Evolutionary conservation across 2,888 invertebrate species (phyloP), one percentile per base, ranked within the genome.

Genomic region (Drosophila hamatofila): DNA sequence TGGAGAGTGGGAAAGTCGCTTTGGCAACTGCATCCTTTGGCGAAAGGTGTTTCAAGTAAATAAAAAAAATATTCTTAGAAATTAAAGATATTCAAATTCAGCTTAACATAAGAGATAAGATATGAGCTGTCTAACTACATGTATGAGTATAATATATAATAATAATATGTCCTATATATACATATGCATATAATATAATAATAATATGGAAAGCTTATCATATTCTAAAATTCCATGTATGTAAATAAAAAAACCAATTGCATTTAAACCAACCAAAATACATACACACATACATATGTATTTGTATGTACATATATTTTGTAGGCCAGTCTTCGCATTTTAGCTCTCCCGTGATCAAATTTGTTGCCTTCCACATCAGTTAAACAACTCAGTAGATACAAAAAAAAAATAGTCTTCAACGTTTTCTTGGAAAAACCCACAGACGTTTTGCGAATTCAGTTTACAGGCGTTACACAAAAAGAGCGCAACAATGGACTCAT

Each of bases 361-460:
- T 27, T 0, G 25, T 3, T n/a, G 7, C 25, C 46, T 48, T n/a
- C 25, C 6, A 14, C 57, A n/a, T 27, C 27, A 25, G 9, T 6
- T 48, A 9, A 23, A 16, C 23, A 14, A 18, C 9, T 41, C 41
- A 41, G 41, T 30, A 41, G 18, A 21, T 16, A 16, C 2, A 6
- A 27, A 48, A 49, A 49, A 37, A 14, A 30, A 0, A 7, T 23
- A 1, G n/a, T 64, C 18, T 49, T 37, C 27, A 49, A 35, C 27
- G 35, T 35, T 23, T 75, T 56, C 42, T 21, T 37, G 33, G 39
- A 54, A 54, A 54, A 23, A 21, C 35, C n/a, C 14, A 3, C 9
- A n/a, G 21, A 5, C 39, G 30, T 78, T 61, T 67, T 64, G 63
- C 60, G 74, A 78, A 75, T 58, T 16, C 41, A 30, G 27, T 25